Base-by-base conservation (phyloP, 2,888 invertebrate species). In the Tiphia femorata region DNA sequence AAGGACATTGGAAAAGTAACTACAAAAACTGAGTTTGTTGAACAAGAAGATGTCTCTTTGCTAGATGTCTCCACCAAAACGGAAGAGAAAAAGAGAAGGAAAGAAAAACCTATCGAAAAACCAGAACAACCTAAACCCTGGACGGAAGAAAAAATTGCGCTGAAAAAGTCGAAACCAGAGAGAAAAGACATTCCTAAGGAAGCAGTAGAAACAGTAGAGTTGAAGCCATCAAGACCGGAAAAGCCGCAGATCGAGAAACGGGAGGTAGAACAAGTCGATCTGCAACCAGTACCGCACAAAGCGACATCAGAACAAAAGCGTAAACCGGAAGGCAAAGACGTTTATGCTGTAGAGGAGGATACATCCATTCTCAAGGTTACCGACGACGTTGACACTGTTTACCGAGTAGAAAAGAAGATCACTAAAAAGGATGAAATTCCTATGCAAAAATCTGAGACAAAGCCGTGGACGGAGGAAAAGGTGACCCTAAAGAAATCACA, bases 141-240 rank as follows among this genome's bases (percentile, higher is more conserved):
- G 83, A 42, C 75, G 49, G 55, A 83, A 76, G 64, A 65, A 12
- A 65, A 61, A 14, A 44, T 65, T 5, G 84, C 80, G 29, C 77
- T 90, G 21, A 89, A 88, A 67, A 85, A 84, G 70, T 80, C 84
- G 58, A 75, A 75, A 66, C 69, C 77, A 12, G 78, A 80, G n/a
- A 85, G 86, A 27, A 85, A 84, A 73, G 81, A 83, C 60, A 70
- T 84, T 12, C 73, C 71, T 1, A 84, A 80, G 63, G 85, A 86
- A 66, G 78, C 73, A 14, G 29, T 85, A 6, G 84, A 85, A 64
- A 73, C 80, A 48, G 86, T 90, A n/a, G 86, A 86, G 71, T 75
- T 90, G 64, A 85, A 87, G 65, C 89, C 89, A 1, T 85, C 90
- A 0, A 89, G 88, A 71, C 84, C 85, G 16, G 67, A 68, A 14